Evolutionary conservation across 2,888 invertebrate genomes (phyloP).

Genomic region (Philereme transversata): DNA sequence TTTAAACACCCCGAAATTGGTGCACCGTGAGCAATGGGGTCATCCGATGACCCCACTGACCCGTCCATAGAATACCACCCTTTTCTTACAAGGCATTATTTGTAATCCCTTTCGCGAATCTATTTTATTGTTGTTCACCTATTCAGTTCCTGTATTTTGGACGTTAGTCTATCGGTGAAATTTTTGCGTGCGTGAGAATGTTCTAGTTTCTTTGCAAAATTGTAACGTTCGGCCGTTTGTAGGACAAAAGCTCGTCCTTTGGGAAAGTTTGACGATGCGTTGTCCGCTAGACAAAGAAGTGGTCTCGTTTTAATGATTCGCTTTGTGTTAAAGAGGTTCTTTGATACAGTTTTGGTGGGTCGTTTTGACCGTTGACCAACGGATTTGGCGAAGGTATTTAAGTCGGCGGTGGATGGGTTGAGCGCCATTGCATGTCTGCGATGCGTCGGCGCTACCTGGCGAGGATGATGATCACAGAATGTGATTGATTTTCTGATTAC

Average conservation of each 20-base stretch:
- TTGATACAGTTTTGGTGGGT: slow-evolving; percentile 77
- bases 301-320: slow-evolving; percentile 83
- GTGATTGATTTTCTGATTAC: slow-evolving; percentile 12
- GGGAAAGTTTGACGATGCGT: slow-evolving; percentile 66
- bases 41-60: slow-evolving; percentile 80
- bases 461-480: slow-evolving; percentile 18
- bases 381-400: slow-evolving; percentile 80
- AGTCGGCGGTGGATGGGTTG: slow-evolving; percentile 60
- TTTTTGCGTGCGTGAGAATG: slow-evolving; percentile 83
- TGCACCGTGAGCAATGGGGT: slow-evolving; percentile 83
- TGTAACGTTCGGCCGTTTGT: slow-evolving; percentile 66
- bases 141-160: slow-evolving; percentile 64
- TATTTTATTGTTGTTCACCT: slow-evolving; percentile 75
- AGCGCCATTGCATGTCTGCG: slow-evolving; percentile 33
- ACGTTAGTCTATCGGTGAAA: slow-evolving; percentile 75
- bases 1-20: slow-evolving; percentile 79
- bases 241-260: slow-evolving; percentile 48
- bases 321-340: slow-evolving; percentile 65
- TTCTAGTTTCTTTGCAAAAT: slow-evolving; percentile 80
- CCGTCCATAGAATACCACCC: slow-evolving; percentile 71
- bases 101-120: slow-evolving; percentile 85
- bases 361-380: slow-evolving; percentile 78
- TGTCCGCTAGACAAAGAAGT: slow-evolving; percentile 72
- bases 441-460: slow-evolving; percentile 22
- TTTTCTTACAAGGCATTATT: slow-evolving; percentile 82